These are phyloP conservation scores for Umimayanthus kanabou DNA, from an alignment of 92 coral and sea anemone species.

Conservation along the genomic window DNA sequence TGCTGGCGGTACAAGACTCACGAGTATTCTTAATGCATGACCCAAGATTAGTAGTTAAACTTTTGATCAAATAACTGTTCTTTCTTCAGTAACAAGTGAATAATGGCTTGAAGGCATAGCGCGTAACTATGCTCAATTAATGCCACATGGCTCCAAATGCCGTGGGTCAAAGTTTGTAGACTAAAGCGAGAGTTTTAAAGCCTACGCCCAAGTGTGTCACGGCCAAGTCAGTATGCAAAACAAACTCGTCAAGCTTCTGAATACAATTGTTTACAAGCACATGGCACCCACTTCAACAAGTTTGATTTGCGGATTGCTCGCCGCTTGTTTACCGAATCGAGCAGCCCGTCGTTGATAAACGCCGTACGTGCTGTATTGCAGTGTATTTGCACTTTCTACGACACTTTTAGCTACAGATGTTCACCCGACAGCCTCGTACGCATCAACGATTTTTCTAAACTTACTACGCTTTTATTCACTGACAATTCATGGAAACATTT, in stretches of 20 bases:
- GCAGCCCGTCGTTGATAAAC: background rate
- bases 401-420: conserved; percentile 38
- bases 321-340: conserved; percentile 22
- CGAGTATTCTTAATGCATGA: background rate
- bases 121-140: conserved; percentile 25
- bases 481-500: conserved; percentile 13
- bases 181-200: conserved; percentile 11
- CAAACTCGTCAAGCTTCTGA: conserved; percentile 14
- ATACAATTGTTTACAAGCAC: conserved; percentile 31
- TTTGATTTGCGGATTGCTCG: conserved; percentile 7
- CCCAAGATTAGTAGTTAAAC: background rate
- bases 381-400: conserved; percentile 10
- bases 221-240: conserved; percentile 32
- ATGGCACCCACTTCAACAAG: conserved; percentile 36
- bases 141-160: conserved; percentile 44
- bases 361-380: background rate
- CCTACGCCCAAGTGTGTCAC: conserved; percentile 21
- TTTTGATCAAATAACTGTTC: background rate
- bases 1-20: background rate
- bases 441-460: conserved; percentile 31
- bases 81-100: background rate
- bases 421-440: conserved; percentile 15
- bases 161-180: conserved; percentile 29
- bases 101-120: conserved; percentile 9
- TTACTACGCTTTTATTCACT: background rate